Evolutionary conservation across 2,113 vertebrate species (phyloP), one percentile per base, ranked within the genome.

Genomic region (Smithornis capensis): DNA sequence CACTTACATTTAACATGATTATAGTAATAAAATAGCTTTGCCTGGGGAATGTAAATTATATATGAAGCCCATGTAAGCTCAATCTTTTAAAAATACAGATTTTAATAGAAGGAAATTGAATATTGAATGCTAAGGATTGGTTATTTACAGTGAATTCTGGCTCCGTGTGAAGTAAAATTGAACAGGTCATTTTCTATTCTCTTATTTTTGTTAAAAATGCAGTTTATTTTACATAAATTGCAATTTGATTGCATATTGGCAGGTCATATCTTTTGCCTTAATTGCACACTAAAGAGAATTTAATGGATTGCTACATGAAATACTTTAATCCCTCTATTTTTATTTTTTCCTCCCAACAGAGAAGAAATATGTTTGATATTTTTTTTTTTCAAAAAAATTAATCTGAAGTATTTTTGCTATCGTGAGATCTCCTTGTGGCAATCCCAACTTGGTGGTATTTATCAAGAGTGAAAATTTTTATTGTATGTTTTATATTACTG

Each of bases 261-360:
- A 47, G 4, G 22, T 55, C 23, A 82, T 76, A 64, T 0, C 14
- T 87, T 89, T 82, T 85, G 22, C 18, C 23, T 79, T 18, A 56
- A 5, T 42, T 62, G 7, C 12, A n/a, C 0, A 1, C 3, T 27
- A 4, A 11, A 37, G 2, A 25, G 5, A 81, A 40, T 60, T 71
- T 31, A 15, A 56, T 68, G 37, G 12, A 64, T 22, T 52, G 9
- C 4, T 87, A 73, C 65, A 60, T 25, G 23, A 42, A 77, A 37
- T 8, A 22, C 5, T 31, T 57, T 19, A 62, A 77, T 56, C 4
- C 6, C 14, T 50, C 35, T 0, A 53, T 77, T 81, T 91, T 57
- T 7, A 33, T 68, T 80, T 73, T 80, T 83, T 67, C 6, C 2
- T 73, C 28, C 7, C 12, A 8, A 49, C 8, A 49, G 5, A 52